These are phyloP conservation scores for Guaruba guarouba DNA, from an alignment of 2,113 vertebrate genomes.

Conservation along the genomic window DNA sequence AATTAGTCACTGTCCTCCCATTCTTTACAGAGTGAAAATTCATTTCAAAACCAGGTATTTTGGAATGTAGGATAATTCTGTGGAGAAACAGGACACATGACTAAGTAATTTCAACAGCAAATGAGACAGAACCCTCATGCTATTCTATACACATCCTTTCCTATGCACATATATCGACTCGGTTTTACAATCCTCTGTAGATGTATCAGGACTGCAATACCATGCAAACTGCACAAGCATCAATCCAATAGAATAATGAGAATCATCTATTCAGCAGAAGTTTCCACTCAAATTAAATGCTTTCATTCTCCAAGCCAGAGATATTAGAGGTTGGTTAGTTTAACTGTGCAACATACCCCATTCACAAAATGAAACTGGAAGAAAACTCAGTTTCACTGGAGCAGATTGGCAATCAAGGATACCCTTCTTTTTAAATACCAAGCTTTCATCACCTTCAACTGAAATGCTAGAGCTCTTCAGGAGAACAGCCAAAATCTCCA, in stretches of 20 bases:
- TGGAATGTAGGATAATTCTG: neutral
- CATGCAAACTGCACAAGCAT: neutral
- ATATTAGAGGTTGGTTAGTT: neutral
- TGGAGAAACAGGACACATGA: slow-evolving; percentile 16
- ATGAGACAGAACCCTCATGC: neutral
- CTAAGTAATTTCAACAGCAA: neutral
- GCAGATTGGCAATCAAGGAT: neutral
- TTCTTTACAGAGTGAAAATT: neutral
- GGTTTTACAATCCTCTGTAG: slow-evolving; percentile 2
- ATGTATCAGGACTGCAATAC: neutral
- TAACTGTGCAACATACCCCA: neutral
- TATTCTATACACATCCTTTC: neutral
- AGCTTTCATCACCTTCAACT: slow-evolving; percentile 11
- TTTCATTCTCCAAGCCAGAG: slow-evolving; percentile 7
- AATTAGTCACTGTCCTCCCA: neutral
- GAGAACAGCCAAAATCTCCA: neutral
- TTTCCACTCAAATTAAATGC: slow-evolving; percentile 29
- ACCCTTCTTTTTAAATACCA: slow-evolving; percentile 12
- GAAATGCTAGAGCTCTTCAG: neutral
- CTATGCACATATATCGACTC: neutral
- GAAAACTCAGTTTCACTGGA: neutral
- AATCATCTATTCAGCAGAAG: slow-evolving; percentile 9
- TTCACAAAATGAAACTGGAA: slow-evolving; percentile 23
- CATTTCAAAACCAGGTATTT: neutral
- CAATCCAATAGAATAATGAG: neutral